phyloP scores from a whole-genome alignment of 2,113 vertebrate species.

The Chionomys nivalis region DNA sequence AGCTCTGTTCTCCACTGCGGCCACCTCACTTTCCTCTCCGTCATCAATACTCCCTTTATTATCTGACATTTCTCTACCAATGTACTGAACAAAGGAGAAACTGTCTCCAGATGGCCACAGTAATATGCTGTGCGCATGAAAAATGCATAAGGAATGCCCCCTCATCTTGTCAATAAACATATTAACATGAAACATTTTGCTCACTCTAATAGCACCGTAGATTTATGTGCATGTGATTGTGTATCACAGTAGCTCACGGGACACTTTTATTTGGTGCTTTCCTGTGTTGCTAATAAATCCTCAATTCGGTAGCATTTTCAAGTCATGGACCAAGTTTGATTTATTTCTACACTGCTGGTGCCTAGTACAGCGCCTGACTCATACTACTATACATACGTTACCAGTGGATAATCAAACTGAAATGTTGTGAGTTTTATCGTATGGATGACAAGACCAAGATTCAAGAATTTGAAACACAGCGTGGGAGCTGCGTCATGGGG shows the following conservation, averaged over 20 bases:
- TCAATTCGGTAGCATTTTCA: not conserved
- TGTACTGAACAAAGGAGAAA: conserved; percentile 12
- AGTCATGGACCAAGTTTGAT: not conserved
- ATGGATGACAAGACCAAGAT: too few relatives aligned
- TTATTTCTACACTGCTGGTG: not conserved
- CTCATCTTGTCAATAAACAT: not conserved
- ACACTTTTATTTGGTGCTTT: not conserved
- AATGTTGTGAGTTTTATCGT: not conserved
- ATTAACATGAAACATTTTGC: not conserved
- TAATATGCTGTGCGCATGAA: not conserved
- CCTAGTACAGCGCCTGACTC: not conserved
- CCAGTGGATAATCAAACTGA: not conserved
- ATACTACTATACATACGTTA: not conserved
- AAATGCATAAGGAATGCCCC: not conserved
- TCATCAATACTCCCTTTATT: conserved; percentile 45
- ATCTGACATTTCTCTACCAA: conserved; percentile 25
- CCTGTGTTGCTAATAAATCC: not conserved
- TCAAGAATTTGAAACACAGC: not conserved
- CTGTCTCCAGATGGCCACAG: not conserved
- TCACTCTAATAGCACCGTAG: not conserved
- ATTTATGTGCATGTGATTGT: not conserved
- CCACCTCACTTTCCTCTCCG: not conserved
- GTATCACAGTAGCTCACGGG: not conserved
- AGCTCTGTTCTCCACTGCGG: fast-evolving
- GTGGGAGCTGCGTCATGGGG: not conserved